phyloP scores from a whole-genome alignment of 2,797 vertebrate species.

The Ataeniobius toweri region DNA sequence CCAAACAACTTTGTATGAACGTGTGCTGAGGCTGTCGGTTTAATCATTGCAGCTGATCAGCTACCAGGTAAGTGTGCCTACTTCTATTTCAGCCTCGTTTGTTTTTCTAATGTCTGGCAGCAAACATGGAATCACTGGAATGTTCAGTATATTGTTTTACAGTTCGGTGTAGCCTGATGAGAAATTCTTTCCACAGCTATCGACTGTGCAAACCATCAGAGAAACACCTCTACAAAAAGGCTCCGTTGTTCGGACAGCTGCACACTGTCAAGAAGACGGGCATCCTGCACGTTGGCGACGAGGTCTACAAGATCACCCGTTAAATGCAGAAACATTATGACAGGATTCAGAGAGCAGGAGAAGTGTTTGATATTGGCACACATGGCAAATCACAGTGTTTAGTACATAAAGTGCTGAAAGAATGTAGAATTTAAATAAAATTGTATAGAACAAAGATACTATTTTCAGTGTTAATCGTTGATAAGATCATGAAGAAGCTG shows the following conservation, averaged over 20 bases:
- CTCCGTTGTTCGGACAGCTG: conserved; percentile 89
- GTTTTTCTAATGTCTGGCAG: too few species aligned
- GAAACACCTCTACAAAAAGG: conserved; percentile 80
- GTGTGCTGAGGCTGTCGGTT: neutral
- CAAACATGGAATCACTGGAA: too few species aligned
- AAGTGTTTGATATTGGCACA: neutral
- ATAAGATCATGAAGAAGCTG: neutral
- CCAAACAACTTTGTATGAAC: neutral
- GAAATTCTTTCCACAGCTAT: conserved; percentile 79
- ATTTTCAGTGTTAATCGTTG: neutral
- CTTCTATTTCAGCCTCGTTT: neutral
- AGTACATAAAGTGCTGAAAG: too few species aligned
- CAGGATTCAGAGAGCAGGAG: neutral
- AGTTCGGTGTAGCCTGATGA: neutral
- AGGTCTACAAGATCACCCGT: conserved; percentile 82
- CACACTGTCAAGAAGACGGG: conserved; percentile 86
- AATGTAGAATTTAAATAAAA: neutral
- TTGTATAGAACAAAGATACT: neutral
- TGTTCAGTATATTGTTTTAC: too few species aligned
- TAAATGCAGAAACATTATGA: conserved; percentile 42
- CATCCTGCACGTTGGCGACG: conserved; percentile 86
- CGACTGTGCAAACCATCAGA: conserved; percentile 86
- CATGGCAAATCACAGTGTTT: neutral
- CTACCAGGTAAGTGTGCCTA: neutral
- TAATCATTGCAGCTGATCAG: neutral